Percentiles rank a stretch among this genome's conserved stretches.
phyloP scores from a whole-genome alignment of 2,113 vertebrate genomes.

The Prunella fulvescens region DNA sequence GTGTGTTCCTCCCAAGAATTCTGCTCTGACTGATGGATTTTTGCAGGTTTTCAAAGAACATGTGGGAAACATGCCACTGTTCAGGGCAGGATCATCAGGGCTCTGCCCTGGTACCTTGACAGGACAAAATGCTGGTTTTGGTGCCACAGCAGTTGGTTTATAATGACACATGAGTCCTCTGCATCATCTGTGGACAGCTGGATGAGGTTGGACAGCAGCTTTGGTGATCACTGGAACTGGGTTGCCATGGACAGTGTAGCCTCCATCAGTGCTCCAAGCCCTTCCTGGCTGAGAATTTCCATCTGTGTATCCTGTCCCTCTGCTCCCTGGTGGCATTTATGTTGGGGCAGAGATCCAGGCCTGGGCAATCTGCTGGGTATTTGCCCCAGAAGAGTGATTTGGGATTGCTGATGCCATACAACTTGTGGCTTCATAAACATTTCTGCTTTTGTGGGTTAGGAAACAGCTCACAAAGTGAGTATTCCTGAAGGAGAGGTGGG shows the following conservation, averaged over 20 bases:
- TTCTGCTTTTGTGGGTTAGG: neutral
- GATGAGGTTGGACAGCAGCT: neutral
- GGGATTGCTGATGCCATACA: neutral
- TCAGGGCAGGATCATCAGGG: neutral
- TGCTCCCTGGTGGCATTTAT: neutral
- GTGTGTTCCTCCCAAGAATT: neutral
- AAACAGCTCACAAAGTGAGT: neutral
- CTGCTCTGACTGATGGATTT: neutral
- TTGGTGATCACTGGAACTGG: neutral
- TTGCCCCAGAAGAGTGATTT: rapidly evolving
- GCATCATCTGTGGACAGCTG: neutral
- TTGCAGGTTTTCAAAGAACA: neutral
- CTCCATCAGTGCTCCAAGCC: neutral
- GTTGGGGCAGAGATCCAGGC: neutral
- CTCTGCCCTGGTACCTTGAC: neutral
- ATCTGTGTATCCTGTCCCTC: rapidly evolving
- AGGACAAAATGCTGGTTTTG: neutral
- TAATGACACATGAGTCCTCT: neutral
- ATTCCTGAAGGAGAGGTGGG: neutral
- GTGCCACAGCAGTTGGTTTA: neutral
- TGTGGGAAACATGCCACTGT: neutral
- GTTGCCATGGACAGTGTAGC: neutral
- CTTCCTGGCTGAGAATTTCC: neutral
- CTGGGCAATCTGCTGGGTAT: neutral
- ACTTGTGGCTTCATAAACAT: neutral